Percentiles rank a stretch among this genome's conserved stretches.
Conservation (phyloP, 2,797 vertebrate species). For the Smutsia temminckii region DNA sequence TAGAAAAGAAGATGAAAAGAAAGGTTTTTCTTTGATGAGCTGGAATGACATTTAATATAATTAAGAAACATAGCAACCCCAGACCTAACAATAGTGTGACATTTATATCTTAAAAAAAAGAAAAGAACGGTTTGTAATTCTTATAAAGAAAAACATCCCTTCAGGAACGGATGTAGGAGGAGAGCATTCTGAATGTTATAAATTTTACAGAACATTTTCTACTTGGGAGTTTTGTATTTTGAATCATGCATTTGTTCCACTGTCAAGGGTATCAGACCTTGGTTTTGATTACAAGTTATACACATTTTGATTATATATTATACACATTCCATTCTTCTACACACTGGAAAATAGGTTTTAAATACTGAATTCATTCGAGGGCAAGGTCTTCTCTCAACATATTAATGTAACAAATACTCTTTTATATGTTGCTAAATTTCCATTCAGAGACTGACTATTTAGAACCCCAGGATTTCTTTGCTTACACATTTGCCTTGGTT, state of each 20-base stretch:
- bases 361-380: background rate
- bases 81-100: slow-evolving; percentile 29
- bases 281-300: slow-evolving; percentile 10
- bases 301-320: background rate
- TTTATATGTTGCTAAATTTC: background rate
- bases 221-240: background rate
- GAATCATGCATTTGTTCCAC: background rate
- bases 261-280: background rate
- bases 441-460: background rate
- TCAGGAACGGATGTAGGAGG: background rate
- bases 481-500: background rate
- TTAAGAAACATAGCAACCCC: slow-evolving; percentile 42
- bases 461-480: background rate
- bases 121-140: background rate
- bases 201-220: slow-evolving; percentile 25
- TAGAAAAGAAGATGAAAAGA: background rate
- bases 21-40: slow-evolving; percentile 11
- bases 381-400: background rate
- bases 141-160: background rate
- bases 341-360: background rate
- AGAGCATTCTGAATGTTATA: background rate
- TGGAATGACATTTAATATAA: slow-evolving; percentile 37
- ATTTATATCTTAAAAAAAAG: background rate
- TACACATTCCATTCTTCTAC: background rate
- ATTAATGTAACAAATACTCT: background rate